Evolutionary conservation across 1,140 invertebrate species (phyloP).

Genomic region (Formica exsecta): DNA sequence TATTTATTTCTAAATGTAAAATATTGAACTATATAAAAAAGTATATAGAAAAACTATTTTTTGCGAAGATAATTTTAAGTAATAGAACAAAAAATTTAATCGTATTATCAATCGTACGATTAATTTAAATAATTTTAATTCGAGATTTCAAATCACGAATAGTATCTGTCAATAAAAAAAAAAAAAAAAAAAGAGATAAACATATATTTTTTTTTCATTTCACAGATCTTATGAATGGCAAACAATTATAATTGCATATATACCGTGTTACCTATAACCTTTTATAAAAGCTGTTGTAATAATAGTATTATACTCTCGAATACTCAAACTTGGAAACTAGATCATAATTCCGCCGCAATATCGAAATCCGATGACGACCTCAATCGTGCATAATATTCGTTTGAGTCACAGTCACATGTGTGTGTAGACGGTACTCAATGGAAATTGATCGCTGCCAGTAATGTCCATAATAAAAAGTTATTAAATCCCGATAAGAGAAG

Average conservation of each 20-base stretch:
- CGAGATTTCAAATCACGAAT: background rate
- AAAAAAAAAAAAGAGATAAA: background rate
- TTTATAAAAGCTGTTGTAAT: constrained; percentile 21
- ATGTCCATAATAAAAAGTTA: constrained; percentile 43
- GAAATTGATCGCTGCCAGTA: constrained; percentile 38
- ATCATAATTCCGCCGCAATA: constrained; percentile 44
- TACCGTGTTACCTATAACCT: constrained; percentile 10
- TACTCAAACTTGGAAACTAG: constrained; percentile 40
- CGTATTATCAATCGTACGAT: background rate
- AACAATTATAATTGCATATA: background rate
- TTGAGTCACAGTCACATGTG: constrained; percentile 31
- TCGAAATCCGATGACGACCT: constrained; percentile 70
- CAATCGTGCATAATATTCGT: constrained; percentile 60
- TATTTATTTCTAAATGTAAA: background rate
- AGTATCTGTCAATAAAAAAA: background rate
- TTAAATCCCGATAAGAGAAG: constrained; percentile 44
- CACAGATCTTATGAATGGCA: background rate
- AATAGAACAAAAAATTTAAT: background rate
- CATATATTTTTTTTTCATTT: background rate
- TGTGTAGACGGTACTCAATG: constrained; percentile 3
- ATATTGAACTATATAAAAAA: background rate
- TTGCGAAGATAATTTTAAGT: constrained; percentile 8
- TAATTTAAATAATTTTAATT: background rate
- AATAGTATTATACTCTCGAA: constrained; percentile 19
- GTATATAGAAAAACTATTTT: background rate